These are phyloP conservation scores for Trachymyrmex cornetzi DNA, from an alignment of 1,140 invertebrate genomes.

Conservation along the genomic window DNA sequence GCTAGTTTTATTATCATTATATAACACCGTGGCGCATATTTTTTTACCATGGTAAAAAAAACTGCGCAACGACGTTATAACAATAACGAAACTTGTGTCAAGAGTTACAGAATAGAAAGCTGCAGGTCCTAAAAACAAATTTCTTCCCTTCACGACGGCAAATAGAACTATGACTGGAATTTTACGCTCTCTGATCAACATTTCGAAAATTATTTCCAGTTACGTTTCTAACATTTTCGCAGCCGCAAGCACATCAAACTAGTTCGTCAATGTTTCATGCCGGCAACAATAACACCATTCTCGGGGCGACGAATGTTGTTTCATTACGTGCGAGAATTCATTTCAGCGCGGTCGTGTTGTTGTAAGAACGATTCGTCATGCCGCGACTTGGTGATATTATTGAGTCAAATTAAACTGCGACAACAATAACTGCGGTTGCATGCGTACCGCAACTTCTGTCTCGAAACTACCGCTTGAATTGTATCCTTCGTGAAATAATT, in stretches of 20 bases:
- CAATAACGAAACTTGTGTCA: no score
- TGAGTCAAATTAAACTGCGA: constrained; percentile 23
- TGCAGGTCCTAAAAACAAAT: neutral
- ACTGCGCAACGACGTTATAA: no score
- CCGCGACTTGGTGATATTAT: constrained; percentile 9
- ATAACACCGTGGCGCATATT: no score
- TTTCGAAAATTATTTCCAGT: constrained; percentile 45
- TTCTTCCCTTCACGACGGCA: neutral
- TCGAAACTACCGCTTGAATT: neutral
- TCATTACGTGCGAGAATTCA: constrained; percentile 29
- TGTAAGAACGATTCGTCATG: neutral
- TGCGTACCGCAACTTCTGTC: neutral
- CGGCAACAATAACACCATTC: constrained; percentile 15
- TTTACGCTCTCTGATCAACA: constrained; percentile 10
- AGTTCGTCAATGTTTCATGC: neutral
- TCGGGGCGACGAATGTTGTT: neutral
- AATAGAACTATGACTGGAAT: neutral
- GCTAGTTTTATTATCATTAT: no score
- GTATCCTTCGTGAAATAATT: constrained; percentile 13
- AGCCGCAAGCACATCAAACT: neutral
- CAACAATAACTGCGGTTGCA: neutral
- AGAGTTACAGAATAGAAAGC: neutral
- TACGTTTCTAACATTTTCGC: constrained; percentile 15
- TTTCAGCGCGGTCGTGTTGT: constrained; percentile 13
- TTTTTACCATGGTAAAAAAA: no score